phyloP scores from a whole-genome alignment of 2,113 vertebrate genomes.

The Cathartes aura region DNA sequence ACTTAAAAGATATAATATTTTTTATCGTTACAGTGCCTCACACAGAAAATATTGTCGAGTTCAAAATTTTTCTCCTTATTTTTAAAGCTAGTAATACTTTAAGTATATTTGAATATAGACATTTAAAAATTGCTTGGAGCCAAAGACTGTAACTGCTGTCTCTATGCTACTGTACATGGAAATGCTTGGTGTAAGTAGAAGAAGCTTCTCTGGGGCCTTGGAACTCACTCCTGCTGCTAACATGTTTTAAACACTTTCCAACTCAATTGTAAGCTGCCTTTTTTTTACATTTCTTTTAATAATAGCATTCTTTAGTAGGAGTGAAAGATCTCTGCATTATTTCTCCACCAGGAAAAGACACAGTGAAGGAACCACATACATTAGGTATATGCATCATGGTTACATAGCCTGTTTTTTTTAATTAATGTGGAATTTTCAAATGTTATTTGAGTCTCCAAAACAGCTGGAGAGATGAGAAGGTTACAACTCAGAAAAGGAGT shows the following conservation, averaged over 20 bases:
- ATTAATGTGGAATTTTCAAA: background rate
- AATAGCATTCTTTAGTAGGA: background rate
- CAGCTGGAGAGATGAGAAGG: background rate
- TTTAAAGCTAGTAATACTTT: background rate
- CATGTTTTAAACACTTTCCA: background rate
- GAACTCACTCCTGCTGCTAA: background rate
- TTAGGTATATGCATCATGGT: background rate
- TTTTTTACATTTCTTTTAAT: background rate
- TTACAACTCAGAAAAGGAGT: background rate
- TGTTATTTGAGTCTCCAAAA: background rate
- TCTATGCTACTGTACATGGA: background rate
- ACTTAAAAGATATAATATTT: accelerated
- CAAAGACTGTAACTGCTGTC: background rate
- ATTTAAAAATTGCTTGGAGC: background rate
- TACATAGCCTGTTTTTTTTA: background rate
- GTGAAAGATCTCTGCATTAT: background rate
- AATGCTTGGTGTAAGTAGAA: background rate
- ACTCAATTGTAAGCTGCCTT: background rate
- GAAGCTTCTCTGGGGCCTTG: background rate
- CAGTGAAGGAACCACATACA: background rate
- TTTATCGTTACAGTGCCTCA: background rate
- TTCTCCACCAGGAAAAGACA: background rate
- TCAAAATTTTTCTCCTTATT: background rate
- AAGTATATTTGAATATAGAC: background rate
- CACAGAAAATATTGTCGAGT: background rate